Base-by-base conservation (phyloP, 2,113 vertebrate genomes). In the Macrotis lagotis region DNA sequence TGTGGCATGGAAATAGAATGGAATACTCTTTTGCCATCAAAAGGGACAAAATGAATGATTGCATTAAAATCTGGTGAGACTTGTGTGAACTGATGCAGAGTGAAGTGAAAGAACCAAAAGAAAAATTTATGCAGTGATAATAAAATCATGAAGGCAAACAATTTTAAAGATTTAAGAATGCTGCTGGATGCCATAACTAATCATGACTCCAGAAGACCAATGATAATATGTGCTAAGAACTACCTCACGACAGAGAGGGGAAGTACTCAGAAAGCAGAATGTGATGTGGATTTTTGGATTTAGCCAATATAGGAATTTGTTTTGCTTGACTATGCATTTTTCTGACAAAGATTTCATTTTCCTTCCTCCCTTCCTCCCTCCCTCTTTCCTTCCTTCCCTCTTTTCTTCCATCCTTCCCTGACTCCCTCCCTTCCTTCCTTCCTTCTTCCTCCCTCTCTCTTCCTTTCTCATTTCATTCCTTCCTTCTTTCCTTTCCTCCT, bases 371-470 rank as follows among this genome's bases (percentile, higher is more conserved):
- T 59, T 0, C 31, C 8, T n/a, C 14, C 12, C 28, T 28, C 12
- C 26, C 3, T 16, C 12, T 3, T 66, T 16, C 31, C 31, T 14
- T 37, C 3, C 11, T 37, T 37, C 31, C 12, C 14, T 66, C 11
- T 12, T 37, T 37, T 37, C 31, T 14, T 37, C 1, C 31, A 37
- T 66, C 31, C 1, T n/a, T 16, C 3, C 31, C 6, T 25, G 3
- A 11, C 6, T 25, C 31, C 25, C n/a, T 10, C 31, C 7, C 6
- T 16, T 5, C 4, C 7, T 8, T 1, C 37, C 19, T 6, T 0
- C 5, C 19, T 2, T 14, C 22, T 66, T 22, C 55, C 37, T 66
- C 28, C 28, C 1, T 14, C 28, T 25, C 24, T 31, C 28, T 3
- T 31, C 16, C 28, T 16, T 59, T 14, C 28, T 12, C 37, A 10